Percentiles rank a stretch among this genome's conserved stretches.
phyloP scores from a whole-genome alignment of 2,888 invertebrate genomes.

The Agrilus cyanescens region DNA sequence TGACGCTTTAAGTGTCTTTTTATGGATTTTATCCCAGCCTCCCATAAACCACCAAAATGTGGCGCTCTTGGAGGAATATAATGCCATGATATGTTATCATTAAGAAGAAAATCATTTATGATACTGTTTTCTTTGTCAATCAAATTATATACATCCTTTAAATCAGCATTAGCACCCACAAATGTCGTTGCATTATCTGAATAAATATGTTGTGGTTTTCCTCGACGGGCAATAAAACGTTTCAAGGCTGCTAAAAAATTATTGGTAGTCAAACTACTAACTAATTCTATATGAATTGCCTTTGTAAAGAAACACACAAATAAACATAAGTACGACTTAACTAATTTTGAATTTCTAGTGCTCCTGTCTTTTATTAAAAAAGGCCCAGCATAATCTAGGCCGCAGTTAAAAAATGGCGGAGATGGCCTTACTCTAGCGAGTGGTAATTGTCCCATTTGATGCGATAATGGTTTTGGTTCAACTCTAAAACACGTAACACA shows the following conservation, averaged over 20 bases:
- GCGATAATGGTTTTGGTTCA: neutral
- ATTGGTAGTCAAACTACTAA: neutral
- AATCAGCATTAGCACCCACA: constrained; percentile 2
- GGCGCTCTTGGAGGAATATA: too few species aligned
- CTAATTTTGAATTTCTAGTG: neutral
- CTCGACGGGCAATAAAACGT: neutral
- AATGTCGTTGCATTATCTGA: constrained; percentile 1
- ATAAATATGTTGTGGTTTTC: neutral
- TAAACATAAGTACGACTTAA: neutral
- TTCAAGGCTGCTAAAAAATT: neutral
- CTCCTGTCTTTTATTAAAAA: too few species aligned
- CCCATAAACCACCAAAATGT: constrained; percentile 23
- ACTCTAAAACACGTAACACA: constrained; percentile 1
- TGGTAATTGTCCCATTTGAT: constrained; percentile 3
- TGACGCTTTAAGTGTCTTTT: constrained; percentile 19
- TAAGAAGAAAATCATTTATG: neutral
- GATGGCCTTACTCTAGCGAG: neutral
- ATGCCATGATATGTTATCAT: too few species aligned
- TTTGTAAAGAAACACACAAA: constrained; percentile 1
- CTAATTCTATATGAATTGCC: constrained; percentile 1
- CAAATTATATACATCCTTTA: constrained; percentile 1
- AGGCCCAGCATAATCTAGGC: constrained; percentile 1
- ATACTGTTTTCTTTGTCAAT: neutral
- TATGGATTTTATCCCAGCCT: constrained; percentile 20
- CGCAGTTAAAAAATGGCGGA: constrained; percentile 1